Conservation (phyloP, 64 coral and sea anemone species). For the Montipora cactus region DNA sequence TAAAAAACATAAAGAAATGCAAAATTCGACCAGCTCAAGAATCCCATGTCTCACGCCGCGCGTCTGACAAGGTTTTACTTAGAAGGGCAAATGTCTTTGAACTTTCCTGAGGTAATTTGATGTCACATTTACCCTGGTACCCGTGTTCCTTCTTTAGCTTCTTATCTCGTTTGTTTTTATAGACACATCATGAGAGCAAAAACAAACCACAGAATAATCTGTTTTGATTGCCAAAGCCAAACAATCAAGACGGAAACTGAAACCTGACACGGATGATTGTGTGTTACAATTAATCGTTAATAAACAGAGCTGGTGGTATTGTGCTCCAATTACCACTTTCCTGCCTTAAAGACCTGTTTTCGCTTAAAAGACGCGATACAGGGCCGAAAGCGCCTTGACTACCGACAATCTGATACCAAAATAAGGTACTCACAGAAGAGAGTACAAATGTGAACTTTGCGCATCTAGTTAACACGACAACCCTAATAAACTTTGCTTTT, state of each 20-base stretch:
- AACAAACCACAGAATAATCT: neutral
- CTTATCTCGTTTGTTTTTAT: slow-evolving; percentile 43
- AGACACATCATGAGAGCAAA: neutral
- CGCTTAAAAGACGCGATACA: neutral
- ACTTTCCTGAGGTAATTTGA: slow-evolving; percentile 58
- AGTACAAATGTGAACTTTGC: neutral
- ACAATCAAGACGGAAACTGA: neutral
- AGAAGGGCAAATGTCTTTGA: slow-evolving; percentile 16
- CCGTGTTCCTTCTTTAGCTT: slow-evolving; percentile 43
- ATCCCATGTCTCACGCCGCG: neutral
- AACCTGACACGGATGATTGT: neutral
- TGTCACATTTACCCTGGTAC: slow-evolving; percentile 39
- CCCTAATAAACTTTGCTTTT: neutral
- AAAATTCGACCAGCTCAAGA: neutral
- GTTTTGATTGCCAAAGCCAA: slow-evolving; percentile 4
- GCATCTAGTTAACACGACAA: neutral
- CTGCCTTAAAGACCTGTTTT: neutral
- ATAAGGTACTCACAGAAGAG: neutral
- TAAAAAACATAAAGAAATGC: neutral
- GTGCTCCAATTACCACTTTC: neutral
- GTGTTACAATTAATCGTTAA: slow-evolving; percentile 11
- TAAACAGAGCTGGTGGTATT: slow-evolving; percentile 11
- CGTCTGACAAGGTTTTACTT: neutral
- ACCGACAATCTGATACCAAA: neutral
- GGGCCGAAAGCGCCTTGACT: neutral